Percentiles rank a stretch among this genome's conserved stretches.
Conservation (phyloP, 30 jellyfish, hydroid and myxozoan genomes). For the Euphysa ruthae region DNA sequence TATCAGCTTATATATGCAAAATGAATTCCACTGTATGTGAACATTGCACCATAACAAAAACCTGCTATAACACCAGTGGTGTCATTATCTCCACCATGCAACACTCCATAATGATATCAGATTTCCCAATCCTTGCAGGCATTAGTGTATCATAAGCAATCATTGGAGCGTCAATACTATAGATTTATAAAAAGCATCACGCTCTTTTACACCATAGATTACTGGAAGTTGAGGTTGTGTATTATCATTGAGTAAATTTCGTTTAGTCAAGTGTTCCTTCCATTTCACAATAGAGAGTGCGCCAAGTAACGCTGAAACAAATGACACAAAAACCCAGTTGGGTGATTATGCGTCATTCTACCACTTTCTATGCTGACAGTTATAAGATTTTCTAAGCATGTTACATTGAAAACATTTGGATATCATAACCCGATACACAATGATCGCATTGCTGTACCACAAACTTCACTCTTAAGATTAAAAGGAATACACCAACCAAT, state of each 20-base stretch:
- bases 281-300: slow-evolving; percentile 66
- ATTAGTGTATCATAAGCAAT: slow-evolving; percentile 93
- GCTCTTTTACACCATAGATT: slow-evolving; percentile 50
- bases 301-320: slow-evolving; percentile 78
- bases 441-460: slow-evolving; percentile 97
- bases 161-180: slow-evolving; percentile 88
- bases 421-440: slow-evolving; percentile 89
- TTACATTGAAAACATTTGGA: slow-evolving; percentile 53
- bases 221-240: slow-evolving; percentile 60
- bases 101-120: slow-evolving; percentile 84
- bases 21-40: slow-evolving; percentile 70
- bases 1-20: slow-evolving; percentile 36
- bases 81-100: slow-evolving; percentile 91
- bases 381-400: slow-evolving; percentile 52
- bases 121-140: slow-evolving; percentile 64
- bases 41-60: slow-evolving; percentile 83
- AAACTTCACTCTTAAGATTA: slow-evolving; percentile 76
- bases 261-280: slow-evolving; percentile 36
- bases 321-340: slow-evolving; percentile 86
- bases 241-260: slow-evolving; percentile 46
- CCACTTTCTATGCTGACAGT: slow-evolving; percentile 70
- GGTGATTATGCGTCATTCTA: slow-evolving; percentile 97
- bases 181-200: slow-evolving; percentile 79
- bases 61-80: slow-evolving; percentile 98
- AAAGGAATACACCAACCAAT: slow-evolving; percentile 83